Evolutionary conservation across 2,797 vertebrate genomes (phyloP).

Genomic region (Melanotaenia pygmaea): DNA sequence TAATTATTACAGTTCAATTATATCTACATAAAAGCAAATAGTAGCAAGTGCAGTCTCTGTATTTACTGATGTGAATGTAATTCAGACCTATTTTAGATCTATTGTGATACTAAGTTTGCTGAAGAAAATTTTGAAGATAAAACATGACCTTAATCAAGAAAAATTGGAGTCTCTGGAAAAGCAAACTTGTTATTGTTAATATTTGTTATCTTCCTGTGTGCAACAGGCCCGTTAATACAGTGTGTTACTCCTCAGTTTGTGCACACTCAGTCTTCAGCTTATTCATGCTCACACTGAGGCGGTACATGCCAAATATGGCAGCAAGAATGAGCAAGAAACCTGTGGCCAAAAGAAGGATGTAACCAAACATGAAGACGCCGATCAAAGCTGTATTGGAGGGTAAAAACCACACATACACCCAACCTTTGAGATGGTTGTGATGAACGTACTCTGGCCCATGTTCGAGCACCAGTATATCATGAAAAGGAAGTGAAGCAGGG

Average conservation of each 20-base stretch:
- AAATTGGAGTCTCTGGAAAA: neutral
- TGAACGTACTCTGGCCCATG: conserved; percentile 76
- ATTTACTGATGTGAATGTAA: too few relatives aligned
- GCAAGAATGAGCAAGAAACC: conserved; percentile 69
- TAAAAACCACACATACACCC: conserved; percentile 82
- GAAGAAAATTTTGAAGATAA: neutral
- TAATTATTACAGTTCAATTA: too few relatives aligned
- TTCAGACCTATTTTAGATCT: neutral
- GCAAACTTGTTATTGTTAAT: neutral
- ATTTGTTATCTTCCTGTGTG: conserved; percentile 30
- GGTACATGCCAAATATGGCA: conserved; percentile 61
- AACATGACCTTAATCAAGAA: neutral
- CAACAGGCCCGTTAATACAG: conserved; percentile 36
- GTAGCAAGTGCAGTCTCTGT: too few relatives aligned
- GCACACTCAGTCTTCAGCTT: conserved; percentile 28
- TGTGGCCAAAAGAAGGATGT: conserved; percentile 68
- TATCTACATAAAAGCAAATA: too few relatives aligned
- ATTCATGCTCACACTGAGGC: conserved; percentile 54
- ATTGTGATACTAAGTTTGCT: neutral
- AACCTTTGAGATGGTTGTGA: conserved; percentile 67
- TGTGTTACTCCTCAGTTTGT: conserved; percentile 15
- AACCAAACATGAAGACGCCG: conserved; percentile 66
- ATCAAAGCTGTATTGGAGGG: conserved; percentile 49
- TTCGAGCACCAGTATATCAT: conserved; percentile 67
- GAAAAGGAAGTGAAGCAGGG: conserved; percentile 41